A percentile compares a stretch with the other conserved stretches of the same genome.
Conservation (phyloP, 2,888 invertebrate species). For the Volucella inflata region DNA sequence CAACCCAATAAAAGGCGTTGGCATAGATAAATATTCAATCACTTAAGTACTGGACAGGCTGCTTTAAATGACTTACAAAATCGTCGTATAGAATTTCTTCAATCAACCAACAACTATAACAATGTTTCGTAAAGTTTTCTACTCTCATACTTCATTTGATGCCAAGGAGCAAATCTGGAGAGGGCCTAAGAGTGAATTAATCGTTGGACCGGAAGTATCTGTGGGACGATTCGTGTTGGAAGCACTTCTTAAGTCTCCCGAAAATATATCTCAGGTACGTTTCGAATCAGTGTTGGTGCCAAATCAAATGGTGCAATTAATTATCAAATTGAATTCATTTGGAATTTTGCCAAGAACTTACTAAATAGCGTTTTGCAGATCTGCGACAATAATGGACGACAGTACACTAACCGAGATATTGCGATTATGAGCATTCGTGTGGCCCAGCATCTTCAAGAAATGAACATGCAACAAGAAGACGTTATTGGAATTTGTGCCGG, state of each 20-base stretch:
- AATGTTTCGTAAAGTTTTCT: background rate
- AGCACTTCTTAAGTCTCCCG: background rate
- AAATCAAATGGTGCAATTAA: no score
- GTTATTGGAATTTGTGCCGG: conserved; percentile 80
- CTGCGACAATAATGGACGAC: conserved; percentile 80
- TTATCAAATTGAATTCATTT: no score
- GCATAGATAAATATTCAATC: no score
- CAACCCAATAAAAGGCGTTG: no score
- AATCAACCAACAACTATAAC: background rate
- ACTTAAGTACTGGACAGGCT: no score
- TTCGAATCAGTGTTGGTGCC: no score
- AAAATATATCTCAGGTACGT: conserved; percentile 25
- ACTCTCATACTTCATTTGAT: background rate
- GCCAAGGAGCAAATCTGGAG: conserved; percentile 3
- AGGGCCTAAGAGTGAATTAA: background rate
- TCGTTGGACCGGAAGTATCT: background rate
- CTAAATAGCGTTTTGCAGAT: conserved; percentile 76
- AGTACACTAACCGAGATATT: conserved; percentile 80
- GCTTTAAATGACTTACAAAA: no score
- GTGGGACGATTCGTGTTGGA: background rate
- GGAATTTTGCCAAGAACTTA: no score
- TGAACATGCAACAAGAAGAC: conserved; percentile 80
- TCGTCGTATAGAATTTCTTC: no score
- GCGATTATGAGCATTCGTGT: conserved; percentile 80
- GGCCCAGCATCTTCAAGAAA: conserved; percentile 78